These are phyloP conservation scores for Agrotis segetum DNA, from an alignment of 2,888 invertebrate genomes.

Conservation along the genomic window DNA sequence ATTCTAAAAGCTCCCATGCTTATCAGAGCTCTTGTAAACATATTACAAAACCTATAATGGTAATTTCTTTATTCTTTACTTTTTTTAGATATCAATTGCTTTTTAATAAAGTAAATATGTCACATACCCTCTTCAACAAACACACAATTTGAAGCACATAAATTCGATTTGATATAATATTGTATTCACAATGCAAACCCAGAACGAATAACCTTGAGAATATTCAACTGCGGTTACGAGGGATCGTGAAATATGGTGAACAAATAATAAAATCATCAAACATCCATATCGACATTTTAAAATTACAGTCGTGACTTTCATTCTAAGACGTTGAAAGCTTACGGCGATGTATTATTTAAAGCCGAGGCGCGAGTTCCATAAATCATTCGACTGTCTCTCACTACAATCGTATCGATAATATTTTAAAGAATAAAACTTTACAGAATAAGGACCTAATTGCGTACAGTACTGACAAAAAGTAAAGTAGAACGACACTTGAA, in stretches of 20 bases:
- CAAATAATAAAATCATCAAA: conserved; percentile 83
- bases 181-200: conserved; percentile 40
- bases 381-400: conserved; percentile 85
- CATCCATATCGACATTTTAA: conserved; percentile 86
- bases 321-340: conserved; percentile 88
- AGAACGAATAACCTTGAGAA: conserved; percentile 62
- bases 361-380: conserved; percentile 84
- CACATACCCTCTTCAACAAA: conserved; percentile 32
- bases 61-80: not conserved
- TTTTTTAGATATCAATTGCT: not conserved
- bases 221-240: conserved; percentile 47
- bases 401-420: conserved; percentile 85
- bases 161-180: conserved; percentile 43
- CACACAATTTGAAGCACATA: conserved; percentile 35
- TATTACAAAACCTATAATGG: not conserved
- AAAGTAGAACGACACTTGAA: conserved; percentile 53
- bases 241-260: conserved; percentile 65
- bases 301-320: conserved; percentile 90
- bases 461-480: conserved; percentile 61
- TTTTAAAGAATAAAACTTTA: conserved; percentile 79
- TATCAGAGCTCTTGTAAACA: not conserved
- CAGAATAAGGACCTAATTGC: conserved; percentile 84
- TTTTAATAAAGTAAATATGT: conserved; percentile 25
- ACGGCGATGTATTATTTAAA: conserved; percentile 89
- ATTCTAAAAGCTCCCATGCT: not conserved